A percentile compares a stretch with the other conserved stretches of the same genome.
Evolutionary conservation across 2,888 invertebrate genomes (phyloP).

Genomic region (Drosophila rubida): DNA sequence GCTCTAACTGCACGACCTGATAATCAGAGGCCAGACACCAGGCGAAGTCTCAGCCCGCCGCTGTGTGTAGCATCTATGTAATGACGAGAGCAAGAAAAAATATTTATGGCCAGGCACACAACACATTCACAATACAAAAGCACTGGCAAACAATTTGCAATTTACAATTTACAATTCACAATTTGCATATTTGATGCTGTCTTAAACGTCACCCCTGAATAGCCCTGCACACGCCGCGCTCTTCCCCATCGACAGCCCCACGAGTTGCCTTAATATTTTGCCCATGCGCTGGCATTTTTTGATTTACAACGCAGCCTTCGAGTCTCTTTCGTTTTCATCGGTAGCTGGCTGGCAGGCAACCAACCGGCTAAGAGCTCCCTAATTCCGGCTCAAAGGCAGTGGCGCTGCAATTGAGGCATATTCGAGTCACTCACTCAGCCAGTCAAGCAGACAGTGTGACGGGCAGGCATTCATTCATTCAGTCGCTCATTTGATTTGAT

Average conservation of each 20-base stretch:
- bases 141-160: conserved; percentile 44
- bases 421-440: conserved; percentile 47
- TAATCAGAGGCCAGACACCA: conserved; percentile 46
- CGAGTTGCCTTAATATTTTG: conserved; percentile 42
- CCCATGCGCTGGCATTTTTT: conserved; percentile 70
- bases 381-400: conserved; percentile 47
- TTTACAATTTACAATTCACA: conserved; percentile 46
- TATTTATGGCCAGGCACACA: conserved; percentile 46
- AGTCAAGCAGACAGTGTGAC: conserved; percentile 11
- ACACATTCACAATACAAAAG: conserved; percentile 28
- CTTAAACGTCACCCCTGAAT: conserved; percentile 42
- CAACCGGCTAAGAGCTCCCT: conserved; percentile 56
- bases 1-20: conserved; percentile 47
- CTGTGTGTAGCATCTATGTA: conserved; percentile 41
- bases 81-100: conserved; percentile 20
- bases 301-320: conserved; percentile 64
- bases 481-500: conserved; percentile 71
- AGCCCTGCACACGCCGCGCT: neutral
- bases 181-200: conserved; percentile 76
- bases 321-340: conserved; percentile 58
- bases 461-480: conserved; percentile 25
- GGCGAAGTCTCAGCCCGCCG: neutral
- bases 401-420: conserved; percentile 33
- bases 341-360: conserved; percentile 35
- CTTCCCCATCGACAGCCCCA: neutral